These are phyloP conservation scores for Barnardius zonarius DNA, from an alignment of 2,113 vertebrate genomes.

Conservation along the genomic window DNA sequence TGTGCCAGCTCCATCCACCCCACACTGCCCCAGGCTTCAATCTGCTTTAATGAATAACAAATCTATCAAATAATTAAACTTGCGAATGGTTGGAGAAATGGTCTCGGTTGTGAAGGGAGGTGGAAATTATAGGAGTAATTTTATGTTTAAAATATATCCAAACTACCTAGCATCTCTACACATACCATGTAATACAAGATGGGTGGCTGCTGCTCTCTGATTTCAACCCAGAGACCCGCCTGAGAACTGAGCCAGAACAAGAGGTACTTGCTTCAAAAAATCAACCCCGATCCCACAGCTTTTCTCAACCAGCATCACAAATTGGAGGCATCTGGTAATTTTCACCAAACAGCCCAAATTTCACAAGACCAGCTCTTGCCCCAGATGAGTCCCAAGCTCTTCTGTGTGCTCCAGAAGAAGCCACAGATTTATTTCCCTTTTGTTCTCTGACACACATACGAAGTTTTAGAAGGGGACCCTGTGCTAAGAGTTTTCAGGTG, in stretches of 20 bases:
- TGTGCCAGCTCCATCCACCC: background rate
- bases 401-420: background rate
- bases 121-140: background rate
- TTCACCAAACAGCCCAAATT: background rate
- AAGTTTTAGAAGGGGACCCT: background rate
- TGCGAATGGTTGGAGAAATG: background rate
- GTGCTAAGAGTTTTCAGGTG: background rate
- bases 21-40: accelerated
- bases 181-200: accelerated
- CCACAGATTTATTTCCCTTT: background rate
- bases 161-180: background rate
- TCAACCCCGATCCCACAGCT: background rate
- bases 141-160: background rate
- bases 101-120: background rate
- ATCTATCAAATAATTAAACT: background rate
- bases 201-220: background rate
- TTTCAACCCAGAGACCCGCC: background rate
- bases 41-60: background rate
- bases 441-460: background rate
- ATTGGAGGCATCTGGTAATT: background rate
- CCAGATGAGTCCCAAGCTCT: background rate
- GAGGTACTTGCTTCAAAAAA: background rate
- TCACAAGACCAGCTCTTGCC: background rate
- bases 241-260: background rate
- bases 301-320: background rate